Base-by-base conservation (phyloP, 2,113 vertebrate species). In the Coreoperca whiteheadi region DNA sequence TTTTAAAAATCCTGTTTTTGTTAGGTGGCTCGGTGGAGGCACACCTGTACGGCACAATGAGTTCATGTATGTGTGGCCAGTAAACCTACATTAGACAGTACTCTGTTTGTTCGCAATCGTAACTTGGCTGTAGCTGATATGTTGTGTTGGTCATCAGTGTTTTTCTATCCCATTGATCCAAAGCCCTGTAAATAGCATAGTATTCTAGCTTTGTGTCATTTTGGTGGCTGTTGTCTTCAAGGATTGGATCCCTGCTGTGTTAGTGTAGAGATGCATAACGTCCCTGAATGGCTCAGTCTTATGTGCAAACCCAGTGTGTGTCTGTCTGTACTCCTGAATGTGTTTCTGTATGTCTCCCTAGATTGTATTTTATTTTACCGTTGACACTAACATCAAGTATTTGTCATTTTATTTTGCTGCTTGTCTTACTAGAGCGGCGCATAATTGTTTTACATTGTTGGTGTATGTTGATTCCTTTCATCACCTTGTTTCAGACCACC, bases 21-120 rank as follows among this genome's bases (percentile, higher is more conserved):
- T 87, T 94, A 98, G 97, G 97, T 98, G 97, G 97, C 96, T 96
- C 81, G 95, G 56, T 94, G 95, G 96, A 95, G 96, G 94, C 95
- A 98, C 96, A 48, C 97, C 97, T 74, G 87, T 96, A 91, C 92
- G 93, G 95, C 97, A 93, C 91, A 94, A 94, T 95, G 97, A 98
- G 85, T 97, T 97, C 93, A 94, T 97, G 97, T 99, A 98, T 91
- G 97, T 91, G 97, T 99, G 94, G 61, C 80, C 90, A 74, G 69
- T 87, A 77, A 84, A 83, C 72, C 53, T 50, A 79, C 74, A 65
- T 60, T 39, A 74, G 61, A 21, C 25, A 18, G 30, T 79, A 11
- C 37, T 53, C 30, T 66, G 23, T 72, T 68, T 30, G 41, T 69
- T 54, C 6, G 1, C 82, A 64, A 68, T 21, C 0, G 8, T 74